A percentile compares a stretch with the other conserved stretches of the same genome.
Conservation (phyloP, 2,888 invertebrate species). For the Melolontha melolontha region DNA sequence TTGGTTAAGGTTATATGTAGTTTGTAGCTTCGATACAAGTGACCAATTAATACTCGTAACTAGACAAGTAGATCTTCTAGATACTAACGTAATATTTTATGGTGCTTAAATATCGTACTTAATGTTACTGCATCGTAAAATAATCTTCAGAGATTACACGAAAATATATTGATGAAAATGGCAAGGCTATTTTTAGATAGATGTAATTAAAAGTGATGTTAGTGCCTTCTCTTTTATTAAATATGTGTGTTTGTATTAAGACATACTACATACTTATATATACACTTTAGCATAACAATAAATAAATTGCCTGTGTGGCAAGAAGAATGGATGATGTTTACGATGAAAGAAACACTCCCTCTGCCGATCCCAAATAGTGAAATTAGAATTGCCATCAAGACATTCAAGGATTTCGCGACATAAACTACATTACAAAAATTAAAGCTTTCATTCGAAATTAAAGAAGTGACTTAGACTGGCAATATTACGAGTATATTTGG, state of each 20-base stretch:
- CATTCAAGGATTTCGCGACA: too few species aligned
- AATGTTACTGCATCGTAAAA: conserved; percentile 32
- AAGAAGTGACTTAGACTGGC: too few species aligned
- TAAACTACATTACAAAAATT: too few species aligned
- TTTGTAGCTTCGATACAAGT: conserved; percentile 19
- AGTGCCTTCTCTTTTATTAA: conserved; percentile 10
- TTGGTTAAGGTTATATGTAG: conserved; percentile 32
- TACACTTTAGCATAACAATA: too few species aligned
- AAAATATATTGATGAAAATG: conserved; percentile 27
- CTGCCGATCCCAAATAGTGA: too few species aligned
- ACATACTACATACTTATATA: too few species aligned
- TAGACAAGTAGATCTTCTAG: conserved; percentile 16
- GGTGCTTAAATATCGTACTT: conserved; percentile 35
- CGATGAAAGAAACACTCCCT: too few species aligned
- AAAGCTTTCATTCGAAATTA: too few species aligned
- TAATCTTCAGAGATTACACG: conserved; percentile 19
- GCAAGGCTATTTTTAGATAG: conserved; percentile 18
- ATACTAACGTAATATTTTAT: conserved; percentile 29
- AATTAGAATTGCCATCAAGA: too few species aligned
- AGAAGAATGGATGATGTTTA: too few species aligned
- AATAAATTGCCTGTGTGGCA: too few species aligned
- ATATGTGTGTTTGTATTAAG: conserved; percentile 5
- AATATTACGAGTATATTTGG: too few species aligned
- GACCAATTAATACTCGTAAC: conserved; percentile 27
- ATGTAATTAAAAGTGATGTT: conserved; percentile 16